These are phyloP conservation scores for Synchiropus splendidus DNA, from an alignment of 2,113 vertebrate species.

Conservation along the genomic window DNA sequence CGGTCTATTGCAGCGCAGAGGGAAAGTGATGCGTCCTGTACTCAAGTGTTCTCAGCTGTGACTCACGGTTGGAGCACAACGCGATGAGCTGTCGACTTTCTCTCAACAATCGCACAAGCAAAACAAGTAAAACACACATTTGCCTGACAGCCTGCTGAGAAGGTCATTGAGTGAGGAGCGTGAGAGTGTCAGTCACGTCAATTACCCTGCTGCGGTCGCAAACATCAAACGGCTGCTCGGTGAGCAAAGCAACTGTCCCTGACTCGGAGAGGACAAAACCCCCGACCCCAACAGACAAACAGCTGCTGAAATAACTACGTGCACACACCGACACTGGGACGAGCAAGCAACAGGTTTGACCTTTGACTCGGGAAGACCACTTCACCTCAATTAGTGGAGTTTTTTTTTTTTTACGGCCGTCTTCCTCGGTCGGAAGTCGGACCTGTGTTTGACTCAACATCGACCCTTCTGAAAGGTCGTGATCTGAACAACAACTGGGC, in stretches of 20 bases:
- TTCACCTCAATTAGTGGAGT: slow-evolving; percentile 7
- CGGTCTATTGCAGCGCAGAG: too few species aligned
- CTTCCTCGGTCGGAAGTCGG: too few species aligned
- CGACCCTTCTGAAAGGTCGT: too few species aligned
- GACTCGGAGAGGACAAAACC: too few species aligned
- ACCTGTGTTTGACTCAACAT: too few species aligned
- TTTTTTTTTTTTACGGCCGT: background rate
- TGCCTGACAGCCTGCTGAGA: slow-evolving; percentile 14
- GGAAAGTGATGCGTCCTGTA: too few species aligned
- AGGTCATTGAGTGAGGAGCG: slow-evolving; percentile 13
- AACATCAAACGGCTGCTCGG: slow-evolving; percentile 53
- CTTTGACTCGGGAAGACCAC: slow-evolving; percentile 24
- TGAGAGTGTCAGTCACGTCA: slow-evolving; percentile 14
- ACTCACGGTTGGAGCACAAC: slow-evolving; percentile 4
- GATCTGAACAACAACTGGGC: too few species aligned
- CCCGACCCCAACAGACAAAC: slow-evolving; percentile 23
- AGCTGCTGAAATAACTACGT: slow-evolving; percentile 48
- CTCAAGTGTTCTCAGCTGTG: background rate
- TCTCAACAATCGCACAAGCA: slow-evolving; percentile 5
- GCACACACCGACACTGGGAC: slow-evolving; percentile 11
- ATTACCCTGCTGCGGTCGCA: slow-evolving; percentile 49
- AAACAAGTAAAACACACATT: slow-evolving; percentile 28
- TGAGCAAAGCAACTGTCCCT: slow-evolving; percentile 59
- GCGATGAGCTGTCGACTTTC: slow-evolving; percentile 13
- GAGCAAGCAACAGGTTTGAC: slow-evolving; percentile 26